phyloP scores from a whole-genome alignment of 2,797 vertebrate genomes.

The Florisuga fusca region DNA sequence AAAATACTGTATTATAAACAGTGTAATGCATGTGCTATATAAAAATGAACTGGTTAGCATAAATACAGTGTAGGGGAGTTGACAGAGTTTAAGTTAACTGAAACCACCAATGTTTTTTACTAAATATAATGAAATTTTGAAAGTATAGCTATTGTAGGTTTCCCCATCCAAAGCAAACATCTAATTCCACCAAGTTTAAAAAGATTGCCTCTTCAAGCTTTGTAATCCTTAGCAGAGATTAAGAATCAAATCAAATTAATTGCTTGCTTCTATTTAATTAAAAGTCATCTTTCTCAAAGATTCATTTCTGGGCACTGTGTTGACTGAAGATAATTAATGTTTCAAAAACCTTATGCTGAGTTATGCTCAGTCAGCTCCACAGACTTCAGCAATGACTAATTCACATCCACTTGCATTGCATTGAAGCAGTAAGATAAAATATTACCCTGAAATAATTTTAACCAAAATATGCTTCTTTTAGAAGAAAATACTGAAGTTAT shows the following conservation, averaged over 20 bases:
- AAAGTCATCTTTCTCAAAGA: background rate
- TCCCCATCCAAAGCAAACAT: background rate
- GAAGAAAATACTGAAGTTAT: background rate
- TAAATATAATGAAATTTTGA: background rate
- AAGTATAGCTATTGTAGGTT: background rate
- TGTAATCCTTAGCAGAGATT: background rate
- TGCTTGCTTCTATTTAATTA: conserved; percentile 5
- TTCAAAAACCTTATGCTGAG: background rate
- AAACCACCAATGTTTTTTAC: background rate
- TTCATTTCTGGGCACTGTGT: background rate
- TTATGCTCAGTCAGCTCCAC: background rate
- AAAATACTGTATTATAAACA: background rate
- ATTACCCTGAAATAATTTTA: background rate
- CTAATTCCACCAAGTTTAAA: background rate
- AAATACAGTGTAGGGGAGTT: background rate
- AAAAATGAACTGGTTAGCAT: background rate
- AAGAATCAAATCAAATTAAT: conserved; percentile 22
- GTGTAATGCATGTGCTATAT: fast-evolving
- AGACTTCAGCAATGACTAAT: background rate
- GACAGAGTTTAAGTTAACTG: background rate
- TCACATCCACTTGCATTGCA: background rate
- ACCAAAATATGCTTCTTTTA: background rate
- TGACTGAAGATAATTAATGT: background rate
- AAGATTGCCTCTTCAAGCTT: background rate
- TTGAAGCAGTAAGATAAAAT: background rate